phyloP scores from a whole-genome alignment of 2,888 invertebrate species.

The Dascillus cervinus region DNA sequence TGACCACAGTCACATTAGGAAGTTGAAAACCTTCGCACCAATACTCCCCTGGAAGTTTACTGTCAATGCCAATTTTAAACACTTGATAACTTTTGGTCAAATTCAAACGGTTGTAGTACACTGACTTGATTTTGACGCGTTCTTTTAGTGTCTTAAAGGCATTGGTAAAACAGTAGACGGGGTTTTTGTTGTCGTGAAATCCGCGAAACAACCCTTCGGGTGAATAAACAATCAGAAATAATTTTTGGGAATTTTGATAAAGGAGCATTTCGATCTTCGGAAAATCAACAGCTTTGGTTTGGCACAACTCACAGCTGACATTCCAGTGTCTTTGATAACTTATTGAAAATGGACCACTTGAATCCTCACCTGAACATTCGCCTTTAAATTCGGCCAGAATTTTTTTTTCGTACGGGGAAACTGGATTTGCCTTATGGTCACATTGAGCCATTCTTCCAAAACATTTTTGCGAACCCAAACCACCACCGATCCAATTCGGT shows the following conservation, averaged over 20 bases:
- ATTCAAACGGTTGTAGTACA: constrained; percentile 12
- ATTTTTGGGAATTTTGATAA: constrained; percentile 12
- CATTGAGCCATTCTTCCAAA: constrained; percentile 20
- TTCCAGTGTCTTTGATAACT: constrained; percentile 2
- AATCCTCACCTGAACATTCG: constrained; percentile 7
- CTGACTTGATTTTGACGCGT: constrained; percentile 42
- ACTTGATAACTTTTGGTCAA: constrained; percentile 27
- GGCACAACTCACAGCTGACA: constrained; percentile 21
- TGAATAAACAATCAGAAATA: constrained; percentile 47
- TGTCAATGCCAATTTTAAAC: constrained; percentile 46
- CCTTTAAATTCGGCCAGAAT: constrained; percentile 17
- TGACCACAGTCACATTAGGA: constrained; percentile 44
- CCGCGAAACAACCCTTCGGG: constrained; percentile 49
- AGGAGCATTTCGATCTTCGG: constrained; percentile 18
- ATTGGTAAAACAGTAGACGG: constrained; percentile 54
- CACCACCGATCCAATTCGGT: constrained; percentile 18
- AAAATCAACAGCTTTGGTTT: constrained; percentile 5
- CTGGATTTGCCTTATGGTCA: constrained; percentile 12
- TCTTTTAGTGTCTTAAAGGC: constrained; percentile 46
- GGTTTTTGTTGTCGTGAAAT: constrained; percentile 39
- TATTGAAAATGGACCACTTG: background rate
- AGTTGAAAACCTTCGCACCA: constrained; percentile 57
- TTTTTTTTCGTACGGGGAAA: constrained; percentile 12
- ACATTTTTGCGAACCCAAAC: constrained; percentile 18
- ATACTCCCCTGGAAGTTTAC: constrained; percentile 51